Conservation (phyloP, 2,113 vertebrate species). For the Genyomyrus donnyi region DNA sequence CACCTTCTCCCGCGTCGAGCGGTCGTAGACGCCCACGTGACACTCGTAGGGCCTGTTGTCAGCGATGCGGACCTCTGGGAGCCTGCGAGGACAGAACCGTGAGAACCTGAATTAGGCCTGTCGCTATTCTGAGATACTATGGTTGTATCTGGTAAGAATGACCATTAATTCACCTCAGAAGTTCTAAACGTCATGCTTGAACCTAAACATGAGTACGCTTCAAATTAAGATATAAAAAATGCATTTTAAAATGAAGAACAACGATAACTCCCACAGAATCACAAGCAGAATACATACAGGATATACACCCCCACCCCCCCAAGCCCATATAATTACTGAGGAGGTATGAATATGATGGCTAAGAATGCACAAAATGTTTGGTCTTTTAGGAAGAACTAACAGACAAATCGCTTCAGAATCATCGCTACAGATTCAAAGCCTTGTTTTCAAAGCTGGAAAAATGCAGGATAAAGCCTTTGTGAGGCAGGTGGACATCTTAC, state of each 20-base stretch:
- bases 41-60: conserved; percentile 89
- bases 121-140: neutral
- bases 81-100: conserved; percentile 49
- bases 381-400: neutral
- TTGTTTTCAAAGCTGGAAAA: neutral
- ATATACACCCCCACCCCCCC: neutral
- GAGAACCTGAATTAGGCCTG: neutral
- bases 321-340: neutral
- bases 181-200: neutral
- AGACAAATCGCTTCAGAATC: neutral
- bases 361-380: neutral
- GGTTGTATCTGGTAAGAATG: neutral
- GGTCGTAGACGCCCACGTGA: conserved; percentile 86
- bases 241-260: neutral
- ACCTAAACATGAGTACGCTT: neutral
- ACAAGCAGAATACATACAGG: neutral
- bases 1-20: conserved; percentile 74
- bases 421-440: neutral
- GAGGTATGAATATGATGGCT: neutral
- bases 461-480: neutral
- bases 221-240: neutral
- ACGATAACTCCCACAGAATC: neutral
- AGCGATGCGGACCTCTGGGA: conserved; percentile 82
- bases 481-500: neutral
- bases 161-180: neutral